These are phyloP conservation scores for Arremon aurantiirostris DNA, from an alignment of 2,797 vertebrate genomes.

Conservation along the genomic window DNA sequence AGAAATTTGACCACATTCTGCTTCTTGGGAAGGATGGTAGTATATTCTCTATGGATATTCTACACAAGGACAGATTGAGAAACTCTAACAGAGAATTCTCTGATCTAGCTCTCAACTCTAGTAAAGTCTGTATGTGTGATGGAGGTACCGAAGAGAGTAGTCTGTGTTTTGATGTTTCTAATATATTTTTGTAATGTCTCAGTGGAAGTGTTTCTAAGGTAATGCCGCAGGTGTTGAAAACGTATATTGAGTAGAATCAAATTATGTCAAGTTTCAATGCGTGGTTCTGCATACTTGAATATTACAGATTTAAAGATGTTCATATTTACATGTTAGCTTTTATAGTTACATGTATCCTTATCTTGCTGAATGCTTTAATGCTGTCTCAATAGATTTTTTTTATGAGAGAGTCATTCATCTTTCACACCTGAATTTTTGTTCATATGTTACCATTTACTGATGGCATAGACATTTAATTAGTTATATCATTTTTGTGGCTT, in stretches of 20 bases:
- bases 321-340: not conserved
- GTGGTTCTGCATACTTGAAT: not conserved
- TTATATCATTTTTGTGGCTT: not conserved
- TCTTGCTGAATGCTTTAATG: not conserved
- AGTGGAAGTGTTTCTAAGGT: not conserved
- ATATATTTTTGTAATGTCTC: not conserved
- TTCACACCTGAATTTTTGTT: not conserved
- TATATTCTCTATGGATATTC: not conserved
- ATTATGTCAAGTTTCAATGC: not conserved
- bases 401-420: fast-evolving
- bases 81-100: not conserved
- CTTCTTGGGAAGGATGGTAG: not conserved
- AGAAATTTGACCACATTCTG: not conserved
- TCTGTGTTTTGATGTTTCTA: not conserved
- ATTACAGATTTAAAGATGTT: not conserved
- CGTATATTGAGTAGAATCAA: not conserved
- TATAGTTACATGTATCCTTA: not conserved
- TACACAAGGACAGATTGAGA: not conserved
- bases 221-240: not conserved
- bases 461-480: not conserved
- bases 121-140: not conserved
- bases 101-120: not conserved
- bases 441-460: not conserved
- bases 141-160: not conserved
- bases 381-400: fast-evolving